phyloP scores from a whole-genome alignment of 2,113 vertebrate genomes.

The Ploceus nigricollis region DNA sequence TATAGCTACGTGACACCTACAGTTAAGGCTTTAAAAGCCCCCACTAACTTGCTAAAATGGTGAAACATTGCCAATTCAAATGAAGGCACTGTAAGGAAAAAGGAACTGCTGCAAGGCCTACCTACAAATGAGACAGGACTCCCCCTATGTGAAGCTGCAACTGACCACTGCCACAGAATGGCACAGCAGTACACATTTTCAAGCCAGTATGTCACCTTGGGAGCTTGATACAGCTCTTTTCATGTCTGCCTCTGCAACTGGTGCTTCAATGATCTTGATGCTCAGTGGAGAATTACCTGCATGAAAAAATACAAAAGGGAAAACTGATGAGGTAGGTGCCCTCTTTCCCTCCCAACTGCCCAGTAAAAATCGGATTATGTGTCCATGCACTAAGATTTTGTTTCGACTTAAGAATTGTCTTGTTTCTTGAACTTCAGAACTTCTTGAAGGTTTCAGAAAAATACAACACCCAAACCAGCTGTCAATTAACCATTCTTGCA shows the following conservation, averaged over 20 bases:
- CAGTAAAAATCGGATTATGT: fast-evolving
- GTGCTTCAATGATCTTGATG: not conserved
- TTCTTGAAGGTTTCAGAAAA: not conserved
- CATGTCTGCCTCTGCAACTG: not conserved
- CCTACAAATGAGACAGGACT: not conserved
- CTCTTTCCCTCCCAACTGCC: not conserved
- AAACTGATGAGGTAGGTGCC: not conserved
- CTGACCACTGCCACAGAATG: not conserved
- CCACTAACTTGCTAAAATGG: not conserved
- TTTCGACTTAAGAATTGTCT: not conserved
- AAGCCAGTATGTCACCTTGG: not conserved
- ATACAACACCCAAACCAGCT: not conserved
- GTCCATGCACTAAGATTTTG: fast-evolving
- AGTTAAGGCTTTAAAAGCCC: not conserved
- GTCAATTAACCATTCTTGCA: not conserved
- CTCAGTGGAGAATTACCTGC: not conserved
- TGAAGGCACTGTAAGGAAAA: not conserved
- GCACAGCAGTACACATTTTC: not conserved
- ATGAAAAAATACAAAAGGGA: not conserved
- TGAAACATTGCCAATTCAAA: not conserved
- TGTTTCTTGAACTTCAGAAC: not conserved
- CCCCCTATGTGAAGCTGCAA: not conserved
- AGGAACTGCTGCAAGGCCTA: not conserved
- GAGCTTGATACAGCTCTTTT: not conserved
- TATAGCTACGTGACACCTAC: not conserved